These are phyloP conservation scores for Pimephales promelas DNA, from an alignment of 2,113 vertebrate genomes.

Conservation along the genomic window DNA sequence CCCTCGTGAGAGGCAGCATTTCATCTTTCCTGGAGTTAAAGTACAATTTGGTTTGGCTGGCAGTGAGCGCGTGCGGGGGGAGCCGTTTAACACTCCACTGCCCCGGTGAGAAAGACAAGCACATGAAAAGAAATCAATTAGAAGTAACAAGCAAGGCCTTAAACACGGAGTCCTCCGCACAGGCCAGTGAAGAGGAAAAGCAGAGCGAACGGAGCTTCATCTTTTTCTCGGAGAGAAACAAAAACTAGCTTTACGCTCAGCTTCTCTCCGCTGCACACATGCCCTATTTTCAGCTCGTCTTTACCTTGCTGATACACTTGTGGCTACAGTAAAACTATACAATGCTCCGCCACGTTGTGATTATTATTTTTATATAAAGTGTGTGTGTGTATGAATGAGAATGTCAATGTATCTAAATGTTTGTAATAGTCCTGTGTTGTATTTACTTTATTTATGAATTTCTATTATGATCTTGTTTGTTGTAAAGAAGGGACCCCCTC, in stretches of 20 bases:
- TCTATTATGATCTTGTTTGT: too few relatives aligned
- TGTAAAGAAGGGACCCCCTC: too few relatives aligned
- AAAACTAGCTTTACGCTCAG: conserved; percentile 24
- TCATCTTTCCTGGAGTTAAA: conserved; percentile 62
- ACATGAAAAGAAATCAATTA: conserved; percentile 68
- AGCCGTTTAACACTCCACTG: conserved; percentile 62
- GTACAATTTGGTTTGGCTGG: conserved; percentile 60
- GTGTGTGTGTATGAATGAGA: too few relatives aligned
- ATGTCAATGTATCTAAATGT: too few relatives aligned
- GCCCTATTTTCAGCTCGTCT: conserved; percentile 9
- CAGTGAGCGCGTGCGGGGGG: conserved; percentile 34
- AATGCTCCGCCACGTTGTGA: conserved; percentile 3
- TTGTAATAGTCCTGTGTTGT: too few relatives aligned
- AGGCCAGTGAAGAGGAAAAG: conserved; percentile 53
- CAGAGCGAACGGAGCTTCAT: conserved; percentile 33
- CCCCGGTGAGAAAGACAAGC: conserved; percentile 60
- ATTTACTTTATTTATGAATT: too few relatives aligned
- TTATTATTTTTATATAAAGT: too few relatives aligned
- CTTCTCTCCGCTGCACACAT: not conserved
- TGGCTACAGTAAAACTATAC: conserved; percentile 19
- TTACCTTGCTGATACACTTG: conserved; percentile 19
- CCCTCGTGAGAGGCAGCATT: conserved; percentile 60
- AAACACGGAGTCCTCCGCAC: conserved; percentile 37
- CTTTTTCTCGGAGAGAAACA: conserved; percentile 5
- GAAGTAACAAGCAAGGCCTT: conserved; percentile 59